Conservation (phyloP, 2,797 vertebrate genomes). For the Okamejei kenojei region DNA sequence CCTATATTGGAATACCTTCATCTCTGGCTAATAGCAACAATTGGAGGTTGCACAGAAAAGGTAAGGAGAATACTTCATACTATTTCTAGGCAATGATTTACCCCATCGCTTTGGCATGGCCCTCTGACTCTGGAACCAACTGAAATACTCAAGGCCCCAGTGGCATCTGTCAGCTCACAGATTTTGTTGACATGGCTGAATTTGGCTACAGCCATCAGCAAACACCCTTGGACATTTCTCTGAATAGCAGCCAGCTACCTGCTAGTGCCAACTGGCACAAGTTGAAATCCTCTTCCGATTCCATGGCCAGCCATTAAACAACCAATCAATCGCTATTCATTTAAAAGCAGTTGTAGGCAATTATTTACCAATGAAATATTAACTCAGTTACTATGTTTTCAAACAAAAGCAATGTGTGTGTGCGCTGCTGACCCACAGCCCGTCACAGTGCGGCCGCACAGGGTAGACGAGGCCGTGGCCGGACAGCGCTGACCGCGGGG, state of each 20-base stretch:
- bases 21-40: no score
- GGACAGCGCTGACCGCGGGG: no score
- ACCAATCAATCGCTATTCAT: background rate
- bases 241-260: background rate
- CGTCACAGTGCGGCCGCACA: no score
- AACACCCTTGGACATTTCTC: background rate
- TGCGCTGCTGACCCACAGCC: no score
- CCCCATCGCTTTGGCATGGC: background rate
- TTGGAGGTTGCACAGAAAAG: no score
- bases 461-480: no score
- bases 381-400: background rate
- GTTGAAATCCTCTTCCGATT: background rate
- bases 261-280: background rate
- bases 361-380: background rate
- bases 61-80: background rate
- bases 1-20: no score
- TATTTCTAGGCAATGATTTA: background rate
- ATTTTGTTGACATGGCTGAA: background rate
- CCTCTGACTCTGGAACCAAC: background rate
- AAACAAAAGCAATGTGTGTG: background rate
- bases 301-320: background rate
- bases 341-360: background rate
- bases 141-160: background rate
- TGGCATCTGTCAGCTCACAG: background rate
- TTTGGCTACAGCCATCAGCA: no score